Percentiles rank a stretch among this genome's conserved stretches.
Evolutionary conservation across 2,113 vertebrate species (phyloP).

Genomic region (Ictidomys tridecemlineatus): DNA sequence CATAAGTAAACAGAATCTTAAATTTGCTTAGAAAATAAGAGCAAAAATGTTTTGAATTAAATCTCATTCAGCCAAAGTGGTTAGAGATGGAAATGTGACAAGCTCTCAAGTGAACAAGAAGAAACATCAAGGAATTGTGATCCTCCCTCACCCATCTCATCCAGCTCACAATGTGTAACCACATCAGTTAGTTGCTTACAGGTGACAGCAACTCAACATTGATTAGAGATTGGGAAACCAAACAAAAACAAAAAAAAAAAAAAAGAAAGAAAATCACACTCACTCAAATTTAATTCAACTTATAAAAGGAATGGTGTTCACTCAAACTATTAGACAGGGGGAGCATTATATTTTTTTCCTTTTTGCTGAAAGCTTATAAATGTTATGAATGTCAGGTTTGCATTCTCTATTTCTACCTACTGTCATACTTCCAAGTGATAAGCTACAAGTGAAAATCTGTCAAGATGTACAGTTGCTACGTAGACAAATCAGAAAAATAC

Average conservation of each 20-base stretch:
- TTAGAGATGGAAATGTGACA: constrained; percentile 63
- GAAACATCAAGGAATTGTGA: not conserved
- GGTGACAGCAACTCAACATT: not conserved
- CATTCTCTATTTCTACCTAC: not conserved
- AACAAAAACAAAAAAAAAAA: not conserved
- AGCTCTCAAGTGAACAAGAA: constrained; percentile 36
- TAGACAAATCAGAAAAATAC: not conserved
- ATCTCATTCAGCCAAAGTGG: constrained; percentile 69
- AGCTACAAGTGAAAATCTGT: not conserved
- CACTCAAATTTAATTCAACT: not conserved
- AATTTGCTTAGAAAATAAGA: constrained; percentile 74
- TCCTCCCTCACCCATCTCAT: not conserved
- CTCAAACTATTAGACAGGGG: not conserved
- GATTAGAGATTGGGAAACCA: not conserved
- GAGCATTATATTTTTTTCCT: not conserved
- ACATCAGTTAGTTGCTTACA: not conserved
- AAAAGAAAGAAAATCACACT: not conserved
- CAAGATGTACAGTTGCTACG: not conserved
- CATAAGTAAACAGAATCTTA: constrained; percentile 81
- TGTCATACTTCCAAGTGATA: not conserved
- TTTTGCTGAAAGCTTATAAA: not conserved
- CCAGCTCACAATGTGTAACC: not conserved
- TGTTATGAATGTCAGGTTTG: not conserved
- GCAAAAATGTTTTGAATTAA: constrained; percentile 75
- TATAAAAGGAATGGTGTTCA: not conserved